Conservation (phyloP, 2,113 vertebrate species). For the Tragelaphus strepsiceros region DNA sequence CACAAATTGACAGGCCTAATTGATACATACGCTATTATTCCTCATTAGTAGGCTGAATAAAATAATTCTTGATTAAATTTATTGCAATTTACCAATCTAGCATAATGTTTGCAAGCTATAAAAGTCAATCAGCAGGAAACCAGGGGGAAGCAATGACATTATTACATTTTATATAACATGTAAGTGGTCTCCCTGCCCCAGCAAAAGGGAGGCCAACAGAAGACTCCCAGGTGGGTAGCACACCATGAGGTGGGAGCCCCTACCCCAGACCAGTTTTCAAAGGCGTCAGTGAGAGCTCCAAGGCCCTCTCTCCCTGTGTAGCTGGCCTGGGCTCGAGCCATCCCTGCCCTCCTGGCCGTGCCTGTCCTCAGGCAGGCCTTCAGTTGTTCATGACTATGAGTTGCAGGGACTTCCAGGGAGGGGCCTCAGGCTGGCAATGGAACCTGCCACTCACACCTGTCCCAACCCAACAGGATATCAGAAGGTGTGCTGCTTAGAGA, state of each 20-base stretch:
- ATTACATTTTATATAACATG: conserved; percentile 71
- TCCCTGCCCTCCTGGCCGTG: neutral
- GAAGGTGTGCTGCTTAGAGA: neutral
- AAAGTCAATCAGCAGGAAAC: conserved; percentile 87
- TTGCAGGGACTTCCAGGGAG: neutral
- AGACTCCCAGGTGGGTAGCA: neutral
- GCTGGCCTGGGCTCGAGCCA: conserved; percentile 33
- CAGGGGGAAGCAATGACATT: conserved; percentile 77
- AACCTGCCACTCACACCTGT: neutral
- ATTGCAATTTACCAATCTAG: conserved; percentile 85
- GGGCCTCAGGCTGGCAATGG: neutral
- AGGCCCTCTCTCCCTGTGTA: neutral
- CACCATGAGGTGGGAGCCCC: neutral
- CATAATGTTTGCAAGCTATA: conserved; percentile 87
- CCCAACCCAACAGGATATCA: neutral
- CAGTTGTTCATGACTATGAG: neutral
- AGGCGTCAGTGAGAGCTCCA: neutral
- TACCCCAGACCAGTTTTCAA: neutral
- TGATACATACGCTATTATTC: conserved; percentile 87
- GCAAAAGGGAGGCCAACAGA: neutral
- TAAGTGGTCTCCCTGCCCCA: neutral
- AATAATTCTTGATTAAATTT: conserved; percentile 90
- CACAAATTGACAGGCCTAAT: conserved; percentile 87
- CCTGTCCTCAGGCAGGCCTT: neutral
- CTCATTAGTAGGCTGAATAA: conserved; percentile 86